Conservation (phyloP, 2,113 vertebrate species). For the Bubo blakistoni region DNA sequence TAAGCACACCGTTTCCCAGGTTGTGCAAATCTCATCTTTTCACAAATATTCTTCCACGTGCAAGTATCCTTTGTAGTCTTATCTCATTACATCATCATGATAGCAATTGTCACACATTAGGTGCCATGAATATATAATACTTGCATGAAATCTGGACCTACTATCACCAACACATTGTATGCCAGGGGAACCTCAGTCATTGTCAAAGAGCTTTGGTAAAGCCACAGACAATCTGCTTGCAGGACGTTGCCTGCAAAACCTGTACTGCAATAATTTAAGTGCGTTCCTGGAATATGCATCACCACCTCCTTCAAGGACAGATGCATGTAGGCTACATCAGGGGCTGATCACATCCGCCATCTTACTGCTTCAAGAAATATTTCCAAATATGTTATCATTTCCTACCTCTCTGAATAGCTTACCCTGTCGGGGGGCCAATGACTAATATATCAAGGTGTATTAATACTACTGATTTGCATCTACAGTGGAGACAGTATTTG, state of each 20-base stretch:
- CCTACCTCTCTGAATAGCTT: neutral
- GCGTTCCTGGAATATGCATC: neutral
- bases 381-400: neutral
- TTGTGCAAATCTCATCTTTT: neutral
- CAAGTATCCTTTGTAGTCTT: neutral
- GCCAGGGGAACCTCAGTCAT: neutral
- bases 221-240: neutral
- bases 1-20: neutral
- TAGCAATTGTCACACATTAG: neutral
- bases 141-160: neutral
- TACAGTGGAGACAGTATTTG: neutral
- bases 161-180: neutral
- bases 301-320: neutral
- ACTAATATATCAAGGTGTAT: neutral
- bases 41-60: neutral
- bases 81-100: neutral
- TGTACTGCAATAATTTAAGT: neutral
- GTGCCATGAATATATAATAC: neutral
- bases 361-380: neutral
- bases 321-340: neutral
- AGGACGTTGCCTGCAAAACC: accelerated
- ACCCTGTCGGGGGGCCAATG: neutral
- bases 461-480: neutral
- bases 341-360: neutral
- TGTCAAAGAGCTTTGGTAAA: neutral